Evolutionary conservation across 2,113 vertebrate genomes (phyloP).

Genomic region (Sterna hirundo): DNA sequence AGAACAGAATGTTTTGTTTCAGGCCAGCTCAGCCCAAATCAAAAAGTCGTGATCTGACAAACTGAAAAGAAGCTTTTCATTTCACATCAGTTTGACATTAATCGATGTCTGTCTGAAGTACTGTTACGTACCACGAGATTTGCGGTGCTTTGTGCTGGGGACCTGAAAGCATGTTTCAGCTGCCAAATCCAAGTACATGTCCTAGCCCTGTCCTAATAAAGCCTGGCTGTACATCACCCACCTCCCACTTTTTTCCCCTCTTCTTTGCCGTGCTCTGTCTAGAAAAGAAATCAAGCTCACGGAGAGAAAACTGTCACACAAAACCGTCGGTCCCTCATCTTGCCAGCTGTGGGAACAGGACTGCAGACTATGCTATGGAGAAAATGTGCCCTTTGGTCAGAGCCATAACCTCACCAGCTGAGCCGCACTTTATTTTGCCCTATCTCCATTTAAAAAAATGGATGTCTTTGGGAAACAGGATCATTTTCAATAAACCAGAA

Average conservation of each 20-base stretch:
- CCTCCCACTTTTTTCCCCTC: neutral
- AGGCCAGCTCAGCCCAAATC: neutral
- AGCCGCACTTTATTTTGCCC: neutral
- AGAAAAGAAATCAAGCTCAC: neutral
- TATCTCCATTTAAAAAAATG: neutral
- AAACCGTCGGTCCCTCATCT: neutral
- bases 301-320: neutral
- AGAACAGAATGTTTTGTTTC: conserved; percentile 22
- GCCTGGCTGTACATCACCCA: neutral
- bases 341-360: neutral
- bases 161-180: neutral
- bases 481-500: neutral
- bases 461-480: neutral
- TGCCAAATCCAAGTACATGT: neutral
- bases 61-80: conserved; percentile 29
- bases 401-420: neutral
- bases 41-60: conserved; percentile 14
- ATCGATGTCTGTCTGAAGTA: neutral
- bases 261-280: neutral
- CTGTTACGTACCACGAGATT: neutral
- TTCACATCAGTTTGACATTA: conserved; percentile 38
- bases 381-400: neutral
- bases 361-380: neutral
- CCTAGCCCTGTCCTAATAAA: neutral
- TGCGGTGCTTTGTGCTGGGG: neutral